These are phyloP conservation scores for Malaclemys terrapin DNA, from an alignment of 2,113 vertebrate genomes.

Conservation along the genomic window DNA sequence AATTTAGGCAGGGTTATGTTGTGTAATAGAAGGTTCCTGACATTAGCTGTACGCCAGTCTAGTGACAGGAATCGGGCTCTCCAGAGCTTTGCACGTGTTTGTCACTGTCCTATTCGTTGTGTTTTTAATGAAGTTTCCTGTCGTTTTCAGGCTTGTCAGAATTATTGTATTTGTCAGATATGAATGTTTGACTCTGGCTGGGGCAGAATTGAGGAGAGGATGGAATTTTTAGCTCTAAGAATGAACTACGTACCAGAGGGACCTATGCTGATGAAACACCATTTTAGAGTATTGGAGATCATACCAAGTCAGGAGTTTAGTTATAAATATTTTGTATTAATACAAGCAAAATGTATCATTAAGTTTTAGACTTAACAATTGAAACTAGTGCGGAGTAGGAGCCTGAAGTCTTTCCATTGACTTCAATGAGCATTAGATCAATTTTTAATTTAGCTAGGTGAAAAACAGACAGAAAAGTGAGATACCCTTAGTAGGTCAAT, in stretches of 20 bases:
- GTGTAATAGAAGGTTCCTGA: background rate
- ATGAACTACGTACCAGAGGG: background rate
- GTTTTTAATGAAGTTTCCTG: constrained; percentile 59
- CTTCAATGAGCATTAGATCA: background rate
- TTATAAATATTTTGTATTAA: fast-evolving
- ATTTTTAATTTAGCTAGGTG: background rate
- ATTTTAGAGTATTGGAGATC: background rate
- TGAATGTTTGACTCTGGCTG: constrained; percentile 36
- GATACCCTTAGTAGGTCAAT: background rate
- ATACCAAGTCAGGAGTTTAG: background rate
- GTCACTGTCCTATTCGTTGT: constrained; percentile 41
- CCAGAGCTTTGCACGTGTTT: background rate
- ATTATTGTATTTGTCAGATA: constrained; percentile 47
- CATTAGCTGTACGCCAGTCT: background rate
- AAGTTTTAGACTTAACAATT: background rate
- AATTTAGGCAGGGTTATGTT: fast-evolving
- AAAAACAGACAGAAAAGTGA: background rate
- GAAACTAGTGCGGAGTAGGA: background rate
- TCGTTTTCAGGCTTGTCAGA: constrained; percentile 16
- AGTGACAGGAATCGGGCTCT: constrained; percentile 57
- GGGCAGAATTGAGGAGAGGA: constrained; percentile 39
- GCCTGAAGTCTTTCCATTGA: background rate
- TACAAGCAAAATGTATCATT: constrained; percentile 35
- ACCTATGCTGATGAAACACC: background rate
- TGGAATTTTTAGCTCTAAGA: constrained; percentile 28